A percentile compares a stretch with the other conserved stretches of the same genome.
Evolutionary conservation across 2,797 vertebrate species (phyloP).

Genomic region (Buphagus erythrorhynchus): DNA sequence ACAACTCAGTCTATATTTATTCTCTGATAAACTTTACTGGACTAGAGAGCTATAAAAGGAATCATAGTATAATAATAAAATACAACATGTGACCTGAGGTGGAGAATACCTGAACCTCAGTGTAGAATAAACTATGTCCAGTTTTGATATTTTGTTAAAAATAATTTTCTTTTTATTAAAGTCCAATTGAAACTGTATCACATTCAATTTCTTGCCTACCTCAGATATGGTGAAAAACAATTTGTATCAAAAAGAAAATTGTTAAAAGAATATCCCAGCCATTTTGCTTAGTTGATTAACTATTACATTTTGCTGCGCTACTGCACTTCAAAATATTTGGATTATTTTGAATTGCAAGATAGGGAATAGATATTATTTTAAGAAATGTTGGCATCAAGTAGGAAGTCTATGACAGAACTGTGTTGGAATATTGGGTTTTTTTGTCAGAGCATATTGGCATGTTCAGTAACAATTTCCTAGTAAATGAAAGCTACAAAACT

Average conservation of each 20-base stretch:
- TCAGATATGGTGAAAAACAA: background rate
- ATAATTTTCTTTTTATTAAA: background rate
- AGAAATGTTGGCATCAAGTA: background rate
- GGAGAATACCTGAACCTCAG: background rate
- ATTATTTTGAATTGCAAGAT: background rate
- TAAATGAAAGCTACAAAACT: background rate
- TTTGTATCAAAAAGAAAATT: background rate
- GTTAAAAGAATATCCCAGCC: background rate
- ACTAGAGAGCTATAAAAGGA: background rate
- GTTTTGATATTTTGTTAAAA: background rate
- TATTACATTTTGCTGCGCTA: background rate
- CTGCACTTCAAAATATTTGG: background rate
- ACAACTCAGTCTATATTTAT: background rate
- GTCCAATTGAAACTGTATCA: background rate
- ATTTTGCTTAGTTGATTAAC: background rate
- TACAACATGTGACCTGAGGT: background rate
- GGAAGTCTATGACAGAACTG: background rate
- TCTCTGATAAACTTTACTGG: background rate
- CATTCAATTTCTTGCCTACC: background rate
- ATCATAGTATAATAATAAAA: background rate
- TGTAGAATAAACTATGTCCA: background rate
- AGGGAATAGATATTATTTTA: background rate
- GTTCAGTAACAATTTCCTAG: background rate
- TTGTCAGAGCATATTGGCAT: background rate
- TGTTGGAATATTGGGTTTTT: background rate